Evolutionary conservation across 2,113 vertebrate genomes (phyloP), one percentile per base, ranked within the genome.

Genomic region (Motacilla tschutschensis): DNA sequence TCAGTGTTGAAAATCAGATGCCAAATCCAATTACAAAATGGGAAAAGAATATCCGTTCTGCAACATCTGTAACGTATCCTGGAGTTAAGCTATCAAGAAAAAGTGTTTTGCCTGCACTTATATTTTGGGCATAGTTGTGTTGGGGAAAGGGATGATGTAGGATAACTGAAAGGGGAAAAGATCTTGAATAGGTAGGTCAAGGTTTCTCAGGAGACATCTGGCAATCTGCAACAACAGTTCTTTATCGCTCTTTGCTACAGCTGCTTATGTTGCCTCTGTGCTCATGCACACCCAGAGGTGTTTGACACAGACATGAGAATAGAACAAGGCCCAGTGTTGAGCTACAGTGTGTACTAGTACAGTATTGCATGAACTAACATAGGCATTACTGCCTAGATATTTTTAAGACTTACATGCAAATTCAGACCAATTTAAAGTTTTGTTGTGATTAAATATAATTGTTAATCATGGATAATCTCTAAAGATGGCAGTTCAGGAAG

Each of bases 401-500:
- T 77, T 62, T 86, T n/a, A 62, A 81, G 25, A 63, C 9, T 59
- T 7, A 2, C 51, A 28, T 31, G 40, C n/a, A 59, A 81, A 66
- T 9, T 79, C 38, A 53, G 18, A 57, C 24, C 78, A n/a, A 55
- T 44, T 8, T 46, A 25, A 77, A 67, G 18, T 83, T 67, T 55
- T 74, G 20, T 38, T 88, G 40, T 53, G 20, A 69, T 87, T 89
- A 87, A 85, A 72, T 73, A 46, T 31, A 43, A 38, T 87, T 87
- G 29, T 74, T 87, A 87, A 90, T 83, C 48, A 43, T 13, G 50
- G 26, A 35, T 87, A 53, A 67, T 93, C 73, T 85, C 41, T 90
- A 36, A 83, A 80, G 38, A 78, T 43, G 55, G 59, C 58, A 62
- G n/a, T 93, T 85, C 48, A 82, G 74, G 65, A 93, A 78, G n/a